Percentiles rank a stretch among this genome's conserved stretches.
Conservation (phyloP, 2,113 vertebrate genomes). For the Procavia capensis region DNA sequence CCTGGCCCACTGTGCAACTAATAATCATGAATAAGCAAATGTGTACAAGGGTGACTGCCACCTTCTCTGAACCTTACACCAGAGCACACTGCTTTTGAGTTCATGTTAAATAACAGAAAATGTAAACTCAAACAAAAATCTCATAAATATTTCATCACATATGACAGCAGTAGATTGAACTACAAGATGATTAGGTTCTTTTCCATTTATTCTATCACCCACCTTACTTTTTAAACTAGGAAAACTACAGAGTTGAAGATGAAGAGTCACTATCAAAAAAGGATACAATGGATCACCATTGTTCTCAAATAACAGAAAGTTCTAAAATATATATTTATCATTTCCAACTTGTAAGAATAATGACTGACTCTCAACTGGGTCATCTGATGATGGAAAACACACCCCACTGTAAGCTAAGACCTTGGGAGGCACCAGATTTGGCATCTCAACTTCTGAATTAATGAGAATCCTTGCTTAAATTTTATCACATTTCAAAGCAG, state of each 20-base stretch:
- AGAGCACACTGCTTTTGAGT: neutral
- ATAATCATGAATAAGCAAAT: neutral
- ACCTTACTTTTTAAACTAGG: conserved; percentile 26
- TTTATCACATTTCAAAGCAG: conserved; percentile 62
- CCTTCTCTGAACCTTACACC: neutral
- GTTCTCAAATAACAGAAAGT: conserved; percentile 37
- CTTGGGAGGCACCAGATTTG: neutral
- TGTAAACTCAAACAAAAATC: neutral
- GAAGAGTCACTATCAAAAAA: conserved; percentile 3
- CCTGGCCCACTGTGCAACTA: neutral
- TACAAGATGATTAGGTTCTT: neutral
- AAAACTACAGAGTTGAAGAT: conserved; percentile 33
- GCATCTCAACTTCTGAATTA: conserved; percentile 28
- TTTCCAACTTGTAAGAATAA: conserved; percentile 21
- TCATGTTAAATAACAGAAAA: conserved; percentile 1
- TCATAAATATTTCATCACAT: neutral
- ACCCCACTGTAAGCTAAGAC: neutral
- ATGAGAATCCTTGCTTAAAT: conserved; percentile 42
- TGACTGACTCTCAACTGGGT: conserved; percentile 30
- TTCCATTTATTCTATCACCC: neutral
- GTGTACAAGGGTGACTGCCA: neutral
- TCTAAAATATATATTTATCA: neutral
- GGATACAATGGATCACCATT: neutral
- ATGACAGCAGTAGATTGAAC: neutral
- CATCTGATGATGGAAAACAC: conserved; percentile 10